Conservation (phyloP, 2,888 invertebrate genomes). For the Aelia acuminata region DNA sequence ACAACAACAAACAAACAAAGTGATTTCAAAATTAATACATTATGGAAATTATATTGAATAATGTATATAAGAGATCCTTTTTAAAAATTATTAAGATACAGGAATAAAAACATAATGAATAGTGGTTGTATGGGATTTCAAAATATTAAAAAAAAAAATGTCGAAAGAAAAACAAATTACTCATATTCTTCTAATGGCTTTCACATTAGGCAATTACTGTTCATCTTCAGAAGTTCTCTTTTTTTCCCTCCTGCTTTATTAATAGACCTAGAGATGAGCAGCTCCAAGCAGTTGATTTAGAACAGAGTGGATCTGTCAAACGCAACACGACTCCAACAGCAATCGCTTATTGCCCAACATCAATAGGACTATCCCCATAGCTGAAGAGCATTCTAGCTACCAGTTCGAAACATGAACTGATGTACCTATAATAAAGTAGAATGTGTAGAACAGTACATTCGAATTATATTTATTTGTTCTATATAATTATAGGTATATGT, state of each 20-base stretch:
- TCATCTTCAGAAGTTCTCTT: neutral
- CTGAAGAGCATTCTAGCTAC: neutral
- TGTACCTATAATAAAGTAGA: no score
- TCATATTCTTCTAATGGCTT: neutral
- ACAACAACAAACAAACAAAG: no score
- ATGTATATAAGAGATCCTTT: no score
- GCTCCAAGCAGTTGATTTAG: neutral
- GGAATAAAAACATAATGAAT: no score
- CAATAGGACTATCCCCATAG: neutral
- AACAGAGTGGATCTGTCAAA: constrained; percentile 14
- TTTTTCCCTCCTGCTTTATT: neutral
- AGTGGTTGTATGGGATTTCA: no score
- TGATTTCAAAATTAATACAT: no score
- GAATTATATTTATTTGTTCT: no score
- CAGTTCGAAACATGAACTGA: neutral
- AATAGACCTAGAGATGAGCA: neutral
- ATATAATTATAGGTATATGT: no score
- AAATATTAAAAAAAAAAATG: neutral
- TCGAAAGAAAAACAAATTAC: neutral
- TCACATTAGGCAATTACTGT: constrained; percentile 21
- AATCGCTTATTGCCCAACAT: constrained; percentile 14
- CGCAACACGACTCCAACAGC: neutral
- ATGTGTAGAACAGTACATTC: no score
- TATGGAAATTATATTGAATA: no score
- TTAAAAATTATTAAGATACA: no score